Base-by-base conservation (phyloP, 2,113 vertebrate genomes). In the Antidorcas marsupialis region DNA sequence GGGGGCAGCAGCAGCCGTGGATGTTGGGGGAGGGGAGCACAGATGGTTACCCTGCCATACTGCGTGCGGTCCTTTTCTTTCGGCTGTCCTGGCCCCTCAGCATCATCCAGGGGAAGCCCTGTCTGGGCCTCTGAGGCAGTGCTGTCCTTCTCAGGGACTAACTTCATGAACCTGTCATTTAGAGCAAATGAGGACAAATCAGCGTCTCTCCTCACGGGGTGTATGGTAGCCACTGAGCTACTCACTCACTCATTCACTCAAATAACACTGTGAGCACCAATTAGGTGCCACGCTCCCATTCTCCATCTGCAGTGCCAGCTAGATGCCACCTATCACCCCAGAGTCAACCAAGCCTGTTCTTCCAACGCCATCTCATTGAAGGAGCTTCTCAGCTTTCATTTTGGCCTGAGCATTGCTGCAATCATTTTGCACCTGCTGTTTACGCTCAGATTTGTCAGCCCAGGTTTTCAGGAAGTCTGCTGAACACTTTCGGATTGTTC, bases 11-110 rank as follows among this genome's bases (percentile, higher is more conserved):
- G 67, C 10, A 10, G 87, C 30, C 36, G 3, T 5, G 19, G 28
- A 7, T 1, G 4, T 11, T 39, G 64, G n/a, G 30, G 4, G 30
- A 4, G 30, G 52, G 86, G 91, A 43, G 59, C 55, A 57, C 83
- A 78, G 92, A 39, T 1, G 25, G 33, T 98, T 98, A 99, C 99
- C 98, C 98, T 98, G 98, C 99, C 98, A 0, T 15, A 89, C 2
- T 5, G 94, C 30, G 50, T 14, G 9, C 71, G n/a, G 87, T 98
- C 98, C 67, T 76, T 97, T 86, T 43, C 95, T 6, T 91, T 82
- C 1, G 94, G 43, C 81, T 8, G 19, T 91, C 97, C 97, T 3
- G 74, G 6, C 23, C 45, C 23, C 55, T 91, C 28, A 3, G 39
- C 85, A 45, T 33, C 95, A 88, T 79, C 95, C 64, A 94, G 93